A percentile compares a stretch with the other conserved stretches of the same genome.
These are phyloP conservation scores for Anolis carolinensis DNA, from an alignment of 2,113 vertebrate species.

Conservation along the genomic window DNA sequence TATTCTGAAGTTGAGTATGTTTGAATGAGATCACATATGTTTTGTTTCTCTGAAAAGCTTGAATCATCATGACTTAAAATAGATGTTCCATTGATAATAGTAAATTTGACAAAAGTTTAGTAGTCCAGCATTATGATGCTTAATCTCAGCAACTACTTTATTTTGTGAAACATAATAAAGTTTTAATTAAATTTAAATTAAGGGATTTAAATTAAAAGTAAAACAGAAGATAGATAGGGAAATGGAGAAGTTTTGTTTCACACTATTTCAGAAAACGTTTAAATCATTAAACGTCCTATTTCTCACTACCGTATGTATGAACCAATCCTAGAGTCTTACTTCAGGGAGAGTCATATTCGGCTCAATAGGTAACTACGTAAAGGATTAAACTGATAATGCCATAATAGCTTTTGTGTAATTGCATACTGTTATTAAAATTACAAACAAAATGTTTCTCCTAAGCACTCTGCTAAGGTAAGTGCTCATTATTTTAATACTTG, in stretches of 20 bases:
- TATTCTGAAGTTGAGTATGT: not conserved
- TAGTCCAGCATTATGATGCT: not conserved
- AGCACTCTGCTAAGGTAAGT: not conserved
- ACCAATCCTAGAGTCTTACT: not conserved
- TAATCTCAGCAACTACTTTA: not conserved
- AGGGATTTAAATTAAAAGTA: not conserved
- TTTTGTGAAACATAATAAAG: not conserved
- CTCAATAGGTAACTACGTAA: not conserved
- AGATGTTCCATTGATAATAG: not conserved
- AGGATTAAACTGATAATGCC: no score
- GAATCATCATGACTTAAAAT: not conserved
- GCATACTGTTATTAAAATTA: not conserved
- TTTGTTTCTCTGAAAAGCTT: slow-evolving; percentile 6
- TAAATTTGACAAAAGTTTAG: not conserved
- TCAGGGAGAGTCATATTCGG: not conserved
- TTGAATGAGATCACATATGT: not conserved
- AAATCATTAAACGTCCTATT: not conserved
- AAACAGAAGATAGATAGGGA: not conserved
- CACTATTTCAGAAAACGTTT: not conserved
- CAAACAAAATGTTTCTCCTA: not conserved
- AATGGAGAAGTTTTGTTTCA: not conserved
- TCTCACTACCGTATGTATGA: no score
- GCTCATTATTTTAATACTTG: not conserved
- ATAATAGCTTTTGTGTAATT: no score
- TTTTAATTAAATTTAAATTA: no score